Conservation (phyloP, 2,797 vertebrate genomes). For the Catamblyrhynchus diadema region DNA sequence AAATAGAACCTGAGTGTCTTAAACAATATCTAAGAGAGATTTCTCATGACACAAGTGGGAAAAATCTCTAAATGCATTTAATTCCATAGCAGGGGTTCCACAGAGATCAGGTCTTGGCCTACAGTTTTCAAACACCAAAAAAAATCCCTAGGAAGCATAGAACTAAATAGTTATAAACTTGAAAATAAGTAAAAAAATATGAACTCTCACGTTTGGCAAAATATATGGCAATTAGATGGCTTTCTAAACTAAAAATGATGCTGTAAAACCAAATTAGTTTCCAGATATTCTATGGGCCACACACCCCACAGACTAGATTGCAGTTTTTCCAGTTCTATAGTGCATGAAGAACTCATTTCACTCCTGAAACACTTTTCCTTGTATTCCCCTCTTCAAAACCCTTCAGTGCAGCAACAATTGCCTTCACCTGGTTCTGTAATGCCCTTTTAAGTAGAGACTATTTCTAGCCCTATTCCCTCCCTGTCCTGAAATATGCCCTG, state of each 20-base stretch:
- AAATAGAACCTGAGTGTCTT: background rate
- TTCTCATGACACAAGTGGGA: background rate
- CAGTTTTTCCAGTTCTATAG: background rate
- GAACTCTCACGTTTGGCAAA: background rate
- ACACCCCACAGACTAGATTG: background rate
- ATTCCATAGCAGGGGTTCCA: background rate
- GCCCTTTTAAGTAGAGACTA: background rate
- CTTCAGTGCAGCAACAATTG: background rate
- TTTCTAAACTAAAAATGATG: background rate
- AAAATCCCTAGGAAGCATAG: background rate
- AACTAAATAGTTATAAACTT: background rate
- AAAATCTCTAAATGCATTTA: background rate
- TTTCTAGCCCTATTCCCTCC: background rate
- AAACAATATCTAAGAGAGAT: background rate
- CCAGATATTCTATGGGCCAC: background rate
- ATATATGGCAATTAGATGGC: background rate
- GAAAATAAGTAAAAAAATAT: background rate
- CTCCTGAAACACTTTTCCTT: background rate
- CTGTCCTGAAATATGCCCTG: background rate
- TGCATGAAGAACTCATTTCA: background rate
- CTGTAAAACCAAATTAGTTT: background rate
- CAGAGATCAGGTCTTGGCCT: background rate
- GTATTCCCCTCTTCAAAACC: background rate
- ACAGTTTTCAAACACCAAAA: background rate
- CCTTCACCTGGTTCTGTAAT: background rate